phyloP scores from a whole-genome alignment of 2,113 vertebrate genomes.

The Ramphastos sulfuratus region DNA sequence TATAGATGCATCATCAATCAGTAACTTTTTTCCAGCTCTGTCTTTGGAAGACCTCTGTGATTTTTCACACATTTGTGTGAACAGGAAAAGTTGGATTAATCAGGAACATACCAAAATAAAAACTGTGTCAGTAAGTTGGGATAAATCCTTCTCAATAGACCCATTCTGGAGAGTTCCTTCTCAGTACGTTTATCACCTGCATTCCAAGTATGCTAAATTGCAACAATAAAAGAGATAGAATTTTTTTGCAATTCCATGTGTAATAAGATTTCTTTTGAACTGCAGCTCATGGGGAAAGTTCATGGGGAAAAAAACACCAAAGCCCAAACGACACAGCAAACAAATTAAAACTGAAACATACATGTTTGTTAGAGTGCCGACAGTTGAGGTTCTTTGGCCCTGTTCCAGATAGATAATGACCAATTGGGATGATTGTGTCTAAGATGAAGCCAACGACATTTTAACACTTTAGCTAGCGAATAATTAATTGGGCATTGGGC shows the following conservation, averaged over 20 bases:
- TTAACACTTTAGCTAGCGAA: constrained; percentile 60
- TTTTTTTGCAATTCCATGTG: neutral
- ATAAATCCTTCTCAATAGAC: neutral
- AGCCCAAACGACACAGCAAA: too few relatives aligned
- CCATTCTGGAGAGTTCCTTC: neutral
- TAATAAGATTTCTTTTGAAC: constrained; percentile 9
- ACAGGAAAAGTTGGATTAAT: neutral
- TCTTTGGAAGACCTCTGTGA: neutral
- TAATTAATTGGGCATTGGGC: constrained; percentile 65
- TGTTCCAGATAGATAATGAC: constrained; percentile 71
- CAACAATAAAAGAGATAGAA: neutral
- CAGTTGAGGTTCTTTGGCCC: constrained; percentile 60
- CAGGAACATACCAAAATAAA: neutral
- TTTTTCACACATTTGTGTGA: neutral
- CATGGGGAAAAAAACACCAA: neutral
- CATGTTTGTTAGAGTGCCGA: constrained; percentile 25
- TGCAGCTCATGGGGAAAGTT: neutral
- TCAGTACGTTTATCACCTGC: neutral
- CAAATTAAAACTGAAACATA: neutral
- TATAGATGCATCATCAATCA: neutral
- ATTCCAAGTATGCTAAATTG: neutral
- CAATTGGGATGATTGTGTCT: constrained; percentile 68
- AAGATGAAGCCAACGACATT: constrained; percentile 74
- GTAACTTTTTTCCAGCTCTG: neutral
- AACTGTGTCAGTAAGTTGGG: neutral